phyloP scores from a whole-genome alignment of 1,140 invertebrate species.

The Colletes latitarsis region DNA sequence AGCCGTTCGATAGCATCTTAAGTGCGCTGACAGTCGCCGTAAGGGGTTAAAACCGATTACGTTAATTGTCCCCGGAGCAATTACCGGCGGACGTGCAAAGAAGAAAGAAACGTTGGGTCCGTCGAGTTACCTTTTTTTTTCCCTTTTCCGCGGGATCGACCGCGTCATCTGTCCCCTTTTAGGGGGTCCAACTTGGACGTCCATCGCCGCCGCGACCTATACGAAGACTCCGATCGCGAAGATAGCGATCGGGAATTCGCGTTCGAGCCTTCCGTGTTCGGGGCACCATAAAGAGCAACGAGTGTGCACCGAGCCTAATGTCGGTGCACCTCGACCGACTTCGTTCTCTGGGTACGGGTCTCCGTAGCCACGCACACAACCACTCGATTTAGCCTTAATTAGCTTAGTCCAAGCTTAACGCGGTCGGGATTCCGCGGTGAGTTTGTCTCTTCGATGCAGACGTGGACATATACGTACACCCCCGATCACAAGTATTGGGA shows the following conservation, averaged over 20 bases:
- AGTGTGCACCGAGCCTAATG: slow-evolving; percentile 33
- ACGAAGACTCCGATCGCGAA: slow-evolving; percentile 11
- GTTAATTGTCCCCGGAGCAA: slow-evolving; percentile 31
- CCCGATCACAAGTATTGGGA: too few relatives aligned
- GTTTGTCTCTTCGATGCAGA: slow-evolving; percentile 62
- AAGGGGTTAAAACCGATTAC: slow-evolving; percentile 39
- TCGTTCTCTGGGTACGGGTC: slow-evolving; percentile 3
- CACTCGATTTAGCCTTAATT: slow-evolving; percentile 70
- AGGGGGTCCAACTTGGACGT: background rate
- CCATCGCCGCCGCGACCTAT: background rate
- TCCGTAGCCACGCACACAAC: slow-evolving; percentile 24
- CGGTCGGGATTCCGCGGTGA: slow-evolving; percentile 56
- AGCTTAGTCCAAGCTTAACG: slow-evolving; percentile 64
- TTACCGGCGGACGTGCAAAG: slow-evolving; percentile 10
- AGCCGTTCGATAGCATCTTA: slow-evolving; percentile 7
- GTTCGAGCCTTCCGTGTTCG: slow-evolving; percentile 25
- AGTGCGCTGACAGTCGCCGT: background rate
- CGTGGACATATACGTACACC: background rate
- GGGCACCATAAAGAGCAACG: slow-evolving; percentile 57
- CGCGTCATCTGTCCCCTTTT: slow-evolving; percentile 22
- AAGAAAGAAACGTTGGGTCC: background rate
- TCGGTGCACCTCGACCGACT: slow-evolving; percentile 15
- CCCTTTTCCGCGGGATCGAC: slow-evolving; percentile 20
- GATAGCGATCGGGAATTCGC: slow-evolving; percentile 54
- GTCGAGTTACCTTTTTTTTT: slow-evolving; percentile 8